Percentiles rank a stretch among this genome's conserved stretches.
These are phyloP conservation scores for Ecdyonurus torrentis DNA, from an alignment of 2,888 invertebrate genomes.

Conservation along the genomic window DNA sequence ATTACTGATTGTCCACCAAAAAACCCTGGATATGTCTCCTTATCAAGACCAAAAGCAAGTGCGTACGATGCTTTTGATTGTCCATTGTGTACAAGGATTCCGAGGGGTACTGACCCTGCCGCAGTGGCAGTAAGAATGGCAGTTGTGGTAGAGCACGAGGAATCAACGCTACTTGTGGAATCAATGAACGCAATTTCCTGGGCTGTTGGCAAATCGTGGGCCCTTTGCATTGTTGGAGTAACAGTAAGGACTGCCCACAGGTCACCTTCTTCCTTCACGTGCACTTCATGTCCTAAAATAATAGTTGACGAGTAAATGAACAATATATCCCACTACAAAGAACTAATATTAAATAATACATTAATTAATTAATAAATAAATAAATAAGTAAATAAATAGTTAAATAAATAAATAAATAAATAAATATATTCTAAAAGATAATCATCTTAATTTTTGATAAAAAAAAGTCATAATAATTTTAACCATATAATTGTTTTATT, in stretches of 20 bases:
- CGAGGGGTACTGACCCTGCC: background rate
- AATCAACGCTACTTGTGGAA: slow-evolving; percentile 13
- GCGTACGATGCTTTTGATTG: background rate
- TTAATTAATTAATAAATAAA: background rate
- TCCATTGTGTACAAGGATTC: background rate
- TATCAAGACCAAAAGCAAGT: background rate
- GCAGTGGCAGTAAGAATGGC: background rate
- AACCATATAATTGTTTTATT: too few species aligned
- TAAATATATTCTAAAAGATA: too few species aligned
- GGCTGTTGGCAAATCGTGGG: background rate
- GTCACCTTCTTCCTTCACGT: background rate
- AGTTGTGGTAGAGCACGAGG: slow-evolving; percentile 10
- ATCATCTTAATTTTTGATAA: too few species aligned
- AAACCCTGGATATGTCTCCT: background rate
- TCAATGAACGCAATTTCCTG: slow-evolving; percentile 13
- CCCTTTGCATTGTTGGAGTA: slow-evolving; percentile 13
- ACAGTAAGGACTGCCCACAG: slow-evolving; percentile 3
- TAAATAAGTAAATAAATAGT: background rate
- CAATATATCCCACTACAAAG: background rate
- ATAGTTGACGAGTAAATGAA: background rate
- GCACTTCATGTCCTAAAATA: background rate
- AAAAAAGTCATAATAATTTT: too few species aligned
- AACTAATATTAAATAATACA: background rate
- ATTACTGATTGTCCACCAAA: slow-evolving; percentile 5
- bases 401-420: background rate